A percentile compares a stretch with the other conserved stretches of the same genome.
These are phyloP conservation scores for Anhinga rufa DNA, from an alignment of 2,113 vertebrate genomes.

Conservation along the genomic window DNA sequence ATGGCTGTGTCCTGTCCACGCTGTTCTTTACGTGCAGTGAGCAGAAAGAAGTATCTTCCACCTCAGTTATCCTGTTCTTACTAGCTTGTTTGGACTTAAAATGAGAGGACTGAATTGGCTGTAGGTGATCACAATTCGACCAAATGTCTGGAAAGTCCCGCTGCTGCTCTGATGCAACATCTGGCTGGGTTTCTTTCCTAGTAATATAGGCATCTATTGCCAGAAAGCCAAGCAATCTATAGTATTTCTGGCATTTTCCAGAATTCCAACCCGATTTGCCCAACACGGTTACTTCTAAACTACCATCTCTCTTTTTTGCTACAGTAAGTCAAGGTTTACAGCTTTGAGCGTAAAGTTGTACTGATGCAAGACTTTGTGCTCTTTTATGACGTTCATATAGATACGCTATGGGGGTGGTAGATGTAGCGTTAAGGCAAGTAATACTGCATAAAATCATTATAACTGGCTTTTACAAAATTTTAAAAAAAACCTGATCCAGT, in stretches of 20 bases:
- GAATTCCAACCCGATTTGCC: not conserved
- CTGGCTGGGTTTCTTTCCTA: not conserved
- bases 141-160: not conserved
- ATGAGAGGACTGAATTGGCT: not conserved
- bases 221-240: not conserved
- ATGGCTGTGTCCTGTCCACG: fast-evolving
- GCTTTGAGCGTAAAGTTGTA: not conserved
- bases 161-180: conserved; percentile 4
- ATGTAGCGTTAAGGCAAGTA: not conserved
- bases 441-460: not conserved
- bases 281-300: not conserved
- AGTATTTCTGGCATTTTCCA: conserved; percentile 9
- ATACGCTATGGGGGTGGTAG: fast-evolving
- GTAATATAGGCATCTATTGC: not conserved
- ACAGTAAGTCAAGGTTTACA: not conserved
- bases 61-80: not conserved
- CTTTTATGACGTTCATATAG: not conserved
- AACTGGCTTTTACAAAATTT: not conserved
- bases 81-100: not conserved
- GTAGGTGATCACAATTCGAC: not conserved
- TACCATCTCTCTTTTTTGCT: not conserved
- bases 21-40: not conserved
- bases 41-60: not conserved
- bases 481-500: too few relatives aligned
- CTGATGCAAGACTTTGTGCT: not conserved